Conservation (phyloP, 2,797 vertebrate genomes). For the Gobio occitaniae region DNA sequence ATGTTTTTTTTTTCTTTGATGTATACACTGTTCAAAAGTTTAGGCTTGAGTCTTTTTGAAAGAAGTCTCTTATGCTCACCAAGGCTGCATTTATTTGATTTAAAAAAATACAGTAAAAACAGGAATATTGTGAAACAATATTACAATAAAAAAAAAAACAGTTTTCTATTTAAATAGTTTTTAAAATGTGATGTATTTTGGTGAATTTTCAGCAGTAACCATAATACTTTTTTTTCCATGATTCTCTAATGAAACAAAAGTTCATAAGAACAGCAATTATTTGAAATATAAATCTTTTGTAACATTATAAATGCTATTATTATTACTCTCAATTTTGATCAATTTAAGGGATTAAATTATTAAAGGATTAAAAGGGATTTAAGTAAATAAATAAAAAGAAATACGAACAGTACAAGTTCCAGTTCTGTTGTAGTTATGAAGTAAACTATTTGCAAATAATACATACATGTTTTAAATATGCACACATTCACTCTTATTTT, state of each 20-base stretch:
- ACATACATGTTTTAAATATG: too few species aligned
- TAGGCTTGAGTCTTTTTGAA: neutral
- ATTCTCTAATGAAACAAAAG: too few species aligned
- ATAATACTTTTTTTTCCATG: neutral
- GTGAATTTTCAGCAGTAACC: neutral
- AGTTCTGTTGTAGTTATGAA: too few species aligned
- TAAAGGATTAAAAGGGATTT: too few species aligned
- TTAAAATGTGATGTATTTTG: too few species aligned
- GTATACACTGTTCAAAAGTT: neutral
- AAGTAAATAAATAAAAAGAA: too few species aligned
- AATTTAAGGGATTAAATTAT: neutral
- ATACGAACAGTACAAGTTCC: too few species aligned
- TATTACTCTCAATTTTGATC: neutral
- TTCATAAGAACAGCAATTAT: neutral
- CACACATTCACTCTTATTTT: too few species aligned
- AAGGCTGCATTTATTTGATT: neutral
- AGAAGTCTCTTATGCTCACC: neutral
- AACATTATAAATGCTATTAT: neutral
- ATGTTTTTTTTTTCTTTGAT: neutral
- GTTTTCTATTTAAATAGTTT: neutral
- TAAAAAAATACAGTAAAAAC: neutral
- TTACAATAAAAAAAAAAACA: neutral
- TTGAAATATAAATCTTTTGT: neutral
- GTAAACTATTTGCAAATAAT: too few species aligned
- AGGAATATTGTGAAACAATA: neutral